phyloP scores from a whole-genome alignment of 2,888 invertebrate genomes.

The Eledona agricola region DNA sequence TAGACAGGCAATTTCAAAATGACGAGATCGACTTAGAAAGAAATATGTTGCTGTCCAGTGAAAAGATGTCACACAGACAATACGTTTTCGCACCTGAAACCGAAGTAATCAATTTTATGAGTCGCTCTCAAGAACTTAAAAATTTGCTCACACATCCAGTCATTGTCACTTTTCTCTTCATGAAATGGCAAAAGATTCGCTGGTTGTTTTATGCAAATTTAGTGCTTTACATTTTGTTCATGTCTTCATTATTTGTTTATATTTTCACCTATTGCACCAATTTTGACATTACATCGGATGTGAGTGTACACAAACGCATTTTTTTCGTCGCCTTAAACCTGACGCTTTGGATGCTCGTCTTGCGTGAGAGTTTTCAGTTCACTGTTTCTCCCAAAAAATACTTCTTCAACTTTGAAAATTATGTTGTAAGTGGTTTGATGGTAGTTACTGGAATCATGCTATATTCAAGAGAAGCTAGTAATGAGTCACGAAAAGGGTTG shows the following conservation, averaged over 20 bases:
- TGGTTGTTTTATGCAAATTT: constrained; percentile 78
- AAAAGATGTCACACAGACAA: too few relatives aligned
- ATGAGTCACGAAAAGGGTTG: constrained; percentile 70
- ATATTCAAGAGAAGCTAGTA: constrained; percentile 61
- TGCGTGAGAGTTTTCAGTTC: constrained; percentile 78
- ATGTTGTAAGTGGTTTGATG: constrained; percentile 76
- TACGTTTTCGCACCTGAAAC: constrained; percentile 74
- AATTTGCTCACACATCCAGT: constrained; percentile 80
- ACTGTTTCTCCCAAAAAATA: constrained; percentile 74
- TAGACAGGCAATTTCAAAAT: background rate
- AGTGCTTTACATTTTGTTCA: constrained; percentile 74
- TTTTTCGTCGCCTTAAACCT: constrained; percentile 54
- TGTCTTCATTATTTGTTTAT: constrained; percentile 73
- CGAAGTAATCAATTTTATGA: constrained; percentile 77
- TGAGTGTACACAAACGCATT: constrained; percentile 31
- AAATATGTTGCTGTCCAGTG: too few relatives aligned
- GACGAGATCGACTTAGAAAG: constrained; percentile 13
- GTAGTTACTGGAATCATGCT: constrained; percentile 71
- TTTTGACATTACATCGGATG: constrained; percentile 58
- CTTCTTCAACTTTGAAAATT: constrained; percentile 75
- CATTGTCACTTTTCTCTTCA: constrained; percentile 79
- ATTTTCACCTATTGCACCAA: constrained; percentile 73
- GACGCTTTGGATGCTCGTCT: constrained; percentile 68
- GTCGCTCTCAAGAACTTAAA: constrained; percentile 72
- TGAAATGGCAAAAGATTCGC: constrained; percentile 83